Conservation (phyloP, 2,797 vertebrate species). For the Megaceryle alcyon region DNA sequence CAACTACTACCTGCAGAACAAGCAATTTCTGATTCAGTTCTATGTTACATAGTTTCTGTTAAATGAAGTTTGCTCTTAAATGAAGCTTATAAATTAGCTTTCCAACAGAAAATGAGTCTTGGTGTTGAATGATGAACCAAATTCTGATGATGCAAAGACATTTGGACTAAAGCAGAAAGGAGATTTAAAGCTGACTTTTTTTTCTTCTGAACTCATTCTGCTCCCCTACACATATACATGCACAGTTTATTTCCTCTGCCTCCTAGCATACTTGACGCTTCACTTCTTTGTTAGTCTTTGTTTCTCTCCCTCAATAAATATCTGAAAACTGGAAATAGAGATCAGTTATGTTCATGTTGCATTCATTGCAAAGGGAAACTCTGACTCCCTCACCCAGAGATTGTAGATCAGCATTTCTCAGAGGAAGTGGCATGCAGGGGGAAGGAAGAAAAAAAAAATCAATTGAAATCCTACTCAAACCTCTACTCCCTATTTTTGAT, state of each 20-base stretch:
- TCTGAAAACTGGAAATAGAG: neutral
- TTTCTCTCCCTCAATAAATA: neutral
- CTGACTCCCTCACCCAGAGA: neutral
- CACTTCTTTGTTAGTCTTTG: neutral
- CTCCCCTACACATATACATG: neutral
- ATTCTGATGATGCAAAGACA: slow-evolving; percentile 19
- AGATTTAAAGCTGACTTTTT: slow-evolving; percentile 16
- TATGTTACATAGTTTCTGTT: neutral
- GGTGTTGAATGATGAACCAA: neutral
- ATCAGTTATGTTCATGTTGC: neutral
- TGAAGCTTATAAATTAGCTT: slow-evolving; percentile 3
- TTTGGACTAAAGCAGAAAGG: neutral
- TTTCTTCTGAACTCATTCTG: neutral
- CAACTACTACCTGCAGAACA: neutral
- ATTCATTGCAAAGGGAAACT: neutral
- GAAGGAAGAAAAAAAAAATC: neutral
- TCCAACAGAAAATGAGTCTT: neutral
- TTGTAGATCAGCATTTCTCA: neutral
- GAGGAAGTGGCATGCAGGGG: neutral
- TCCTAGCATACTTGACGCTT: neutral
- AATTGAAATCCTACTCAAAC: neutral
- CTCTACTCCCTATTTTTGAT: neutral
- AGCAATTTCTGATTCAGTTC: neutral
- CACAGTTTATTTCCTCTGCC: slow-evolving; percentile 26
- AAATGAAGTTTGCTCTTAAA: neutral